Conservation (phyloP, 2,797 vertebrate genomes). For the Enteromius fasciolatus region DNA sequence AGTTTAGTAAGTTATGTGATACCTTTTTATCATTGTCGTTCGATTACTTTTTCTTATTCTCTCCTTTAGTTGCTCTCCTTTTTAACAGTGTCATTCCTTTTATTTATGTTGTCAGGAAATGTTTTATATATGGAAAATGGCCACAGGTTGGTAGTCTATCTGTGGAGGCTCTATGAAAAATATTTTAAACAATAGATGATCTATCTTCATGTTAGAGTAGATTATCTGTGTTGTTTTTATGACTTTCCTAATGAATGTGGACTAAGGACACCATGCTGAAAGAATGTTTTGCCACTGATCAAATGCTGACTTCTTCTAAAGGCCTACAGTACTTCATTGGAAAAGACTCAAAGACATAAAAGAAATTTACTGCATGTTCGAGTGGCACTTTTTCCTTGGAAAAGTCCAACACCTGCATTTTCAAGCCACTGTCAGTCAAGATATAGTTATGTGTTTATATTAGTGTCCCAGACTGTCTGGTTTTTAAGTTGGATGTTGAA, state of each 20-base stretch:
- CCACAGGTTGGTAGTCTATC: conserved; percentile 33
- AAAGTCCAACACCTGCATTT: conserved; percentile 17
- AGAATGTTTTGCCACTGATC: conserved; percentile 18
- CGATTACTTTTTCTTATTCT: conserved; percentile 61
- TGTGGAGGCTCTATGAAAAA: conserved; percentile 24
- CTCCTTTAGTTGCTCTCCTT: conserved; percentile 48
- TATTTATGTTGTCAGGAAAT: conserved; percentile 75
- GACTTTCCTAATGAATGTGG: conserved; percentile 22
- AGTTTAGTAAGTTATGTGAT: conserved; percentile 93
- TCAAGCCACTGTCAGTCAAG: conserved; percentile 25
- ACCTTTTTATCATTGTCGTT: conserved; percentile 78
- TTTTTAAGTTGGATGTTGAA: conserved; percentile 17
- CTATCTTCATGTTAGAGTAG: conserved; percentile 29
- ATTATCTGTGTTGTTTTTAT: conserved; percentile 22
- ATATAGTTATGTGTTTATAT: conserved; percentile 24
- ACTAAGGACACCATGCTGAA: conserved; percentile 15
- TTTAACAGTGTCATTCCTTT: conserved; percentile 87
- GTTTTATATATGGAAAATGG: conserved; percentile 58
- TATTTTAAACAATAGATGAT: conserved; percentile 16
- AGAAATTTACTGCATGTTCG: conserved; percentile 11
- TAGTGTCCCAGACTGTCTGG: background rate
- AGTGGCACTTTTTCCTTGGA: conserved; percentile 18
- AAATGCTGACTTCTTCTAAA: background rate
- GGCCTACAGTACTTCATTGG: background rate
- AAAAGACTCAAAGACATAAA: background rate